Evolutionary conservation across 1,140 invertebrate genomes (phyloP).

Genomic region (Ostrea edulis): DNA sequence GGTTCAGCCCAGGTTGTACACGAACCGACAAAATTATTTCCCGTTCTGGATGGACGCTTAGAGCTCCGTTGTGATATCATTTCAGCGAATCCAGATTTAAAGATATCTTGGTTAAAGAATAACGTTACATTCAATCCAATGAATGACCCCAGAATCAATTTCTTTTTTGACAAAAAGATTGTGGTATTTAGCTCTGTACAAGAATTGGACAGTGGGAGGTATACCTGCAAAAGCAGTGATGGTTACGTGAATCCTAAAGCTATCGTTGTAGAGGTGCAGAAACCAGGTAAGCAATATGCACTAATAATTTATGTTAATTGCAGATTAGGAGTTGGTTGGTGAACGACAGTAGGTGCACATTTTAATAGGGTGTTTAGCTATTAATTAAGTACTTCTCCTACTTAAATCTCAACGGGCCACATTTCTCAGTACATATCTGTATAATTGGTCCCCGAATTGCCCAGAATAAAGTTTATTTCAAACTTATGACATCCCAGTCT

Average conservation of each 20-base stretch:
- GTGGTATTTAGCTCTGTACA: background rate
- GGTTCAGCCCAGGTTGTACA: background rate
- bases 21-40: background rate
- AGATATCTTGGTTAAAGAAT: conserved; percentile 8
- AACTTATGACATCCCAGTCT: no score
- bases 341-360: no score
- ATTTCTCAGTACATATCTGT: no score
- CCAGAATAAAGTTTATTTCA: no score
- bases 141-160: background rate
- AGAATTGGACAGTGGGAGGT: background rate
- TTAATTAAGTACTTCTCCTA: no score
- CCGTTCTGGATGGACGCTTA: background rate
- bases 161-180: conserved; percentile 1
- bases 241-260: background rate
- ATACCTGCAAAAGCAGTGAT: conserved; percentile 1
- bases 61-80: background rate
- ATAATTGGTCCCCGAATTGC: no score
- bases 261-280: background rate
- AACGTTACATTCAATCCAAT: background rate
- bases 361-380: no score
- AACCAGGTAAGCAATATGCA: background rate
- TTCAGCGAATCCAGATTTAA: background rate
- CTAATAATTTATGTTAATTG: no score
- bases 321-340: no score
- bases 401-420: no score